Evolutionary conservation across 2,797 vertebrate genomes (phyloP).

Genomic region (Typhlichthys subterraneus): DNA sequence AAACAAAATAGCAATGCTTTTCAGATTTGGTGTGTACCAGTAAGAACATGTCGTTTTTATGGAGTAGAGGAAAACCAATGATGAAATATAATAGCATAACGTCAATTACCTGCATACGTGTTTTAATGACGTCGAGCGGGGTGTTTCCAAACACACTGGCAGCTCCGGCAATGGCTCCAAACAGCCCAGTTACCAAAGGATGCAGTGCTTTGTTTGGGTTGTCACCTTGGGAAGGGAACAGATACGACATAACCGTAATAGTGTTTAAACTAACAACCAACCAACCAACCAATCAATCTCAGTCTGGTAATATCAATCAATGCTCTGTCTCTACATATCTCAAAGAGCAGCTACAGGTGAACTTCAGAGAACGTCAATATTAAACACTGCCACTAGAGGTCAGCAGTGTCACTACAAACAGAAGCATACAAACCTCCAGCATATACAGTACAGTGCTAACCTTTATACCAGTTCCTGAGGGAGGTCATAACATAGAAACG

Average conservation of each 20-base stretch:
- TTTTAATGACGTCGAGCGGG: conserved; percentile 93
- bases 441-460: conserved; percentile 59
- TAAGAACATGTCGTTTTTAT: too few species aligned
- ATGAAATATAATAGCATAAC: rapidly evolving
- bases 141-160: conserved; percentile 96
- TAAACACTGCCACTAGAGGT: conserved; percentile 31
- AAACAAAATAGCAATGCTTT: conserved; percentile 1
- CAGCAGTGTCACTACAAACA: conserved; percentile 8
- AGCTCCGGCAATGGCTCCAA: conserved; percentile 88
- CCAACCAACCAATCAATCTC: too few species aligned
- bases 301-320: too few species aligned
- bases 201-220: conserved; percentile 86
- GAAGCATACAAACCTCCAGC: not conserved
- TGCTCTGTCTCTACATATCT: too few species aligned
- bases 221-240: conserved; percentile 75
- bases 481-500: conserved; percentile 95
- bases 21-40: not conserved
- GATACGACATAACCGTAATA: not conserved
- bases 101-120: conserved; percentile 89
- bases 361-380: not conserved
- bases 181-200: conserved; percentile 86
- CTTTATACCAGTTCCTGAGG: conserved; percentile 95
- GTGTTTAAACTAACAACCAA: too few species aligned
- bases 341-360: too few species aligned
- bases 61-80: too few species aligned